Conservation (phyloP, 1,140 invertebrate genomes). For the Sinonovacula constricta region DNA sequence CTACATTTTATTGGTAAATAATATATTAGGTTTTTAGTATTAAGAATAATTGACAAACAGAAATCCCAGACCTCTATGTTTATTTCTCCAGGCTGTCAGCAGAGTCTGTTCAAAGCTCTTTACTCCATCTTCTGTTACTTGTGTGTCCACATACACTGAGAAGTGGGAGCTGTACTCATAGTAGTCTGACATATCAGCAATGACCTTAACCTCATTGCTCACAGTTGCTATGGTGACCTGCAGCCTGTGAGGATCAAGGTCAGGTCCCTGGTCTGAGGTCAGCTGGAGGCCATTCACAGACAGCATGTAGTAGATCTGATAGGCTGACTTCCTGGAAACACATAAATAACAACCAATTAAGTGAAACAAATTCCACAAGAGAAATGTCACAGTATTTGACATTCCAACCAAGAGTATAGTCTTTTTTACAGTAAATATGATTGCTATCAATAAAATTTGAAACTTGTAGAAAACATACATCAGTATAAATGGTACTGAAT, state of each 20-base stretch:
- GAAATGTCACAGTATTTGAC: no score
- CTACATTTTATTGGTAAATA: no score
- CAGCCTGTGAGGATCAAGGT: not conserved
- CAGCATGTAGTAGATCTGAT: slow-evolving; percentile 20
- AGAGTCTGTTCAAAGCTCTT: slow-evolving; percentile 18
- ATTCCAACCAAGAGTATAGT: no score
- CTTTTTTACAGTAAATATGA: no score
- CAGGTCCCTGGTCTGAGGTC: not conserved
- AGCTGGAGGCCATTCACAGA: slow-evolving; percentile 10
- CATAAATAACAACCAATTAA: no score
- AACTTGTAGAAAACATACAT: no score
- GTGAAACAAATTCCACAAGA: no score
- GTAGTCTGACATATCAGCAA: not conserved
- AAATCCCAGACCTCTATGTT: slow-evolving; percentile 20
- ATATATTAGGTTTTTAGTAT: no score
- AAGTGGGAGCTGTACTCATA: slow-evolving; percentile 8
- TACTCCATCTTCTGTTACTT: slow-evolving; percentile 8
- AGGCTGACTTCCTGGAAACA: not conserved
- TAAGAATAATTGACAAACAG: no score
- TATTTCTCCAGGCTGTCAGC: slow-evolving; percentile 18
- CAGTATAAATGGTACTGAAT: no score
- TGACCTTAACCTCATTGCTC: not conserved
- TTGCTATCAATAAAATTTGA: no score
- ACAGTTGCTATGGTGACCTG: not conserved
- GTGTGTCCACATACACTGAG: slow-evolving; percentile 30